Conservation (phyloP, 2,797 vertebrate genomes). For the Tympanoctomys barrerae region DNA sequence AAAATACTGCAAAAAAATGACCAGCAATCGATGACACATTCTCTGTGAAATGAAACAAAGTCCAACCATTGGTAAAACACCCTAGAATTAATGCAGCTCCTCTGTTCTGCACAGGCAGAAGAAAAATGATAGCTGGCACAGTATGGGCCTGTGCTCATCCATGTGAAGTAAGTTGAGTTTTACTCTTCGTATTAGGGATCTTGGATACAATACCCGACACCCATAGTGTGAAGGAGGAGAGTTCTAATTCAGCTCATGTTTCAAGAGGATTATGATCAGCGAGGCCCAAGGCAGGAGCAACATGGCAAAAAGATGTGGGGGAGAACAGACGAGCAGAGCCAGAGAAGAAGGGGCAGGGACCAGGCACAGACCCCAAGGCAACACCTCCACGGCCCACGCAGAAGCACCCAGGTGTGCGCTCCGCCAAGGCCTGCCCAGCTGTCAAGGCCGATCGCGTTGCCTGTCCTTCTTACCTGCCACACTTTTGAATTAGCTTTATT, state of each 20-base stretch:
- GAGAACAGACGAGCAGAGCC: neutral
- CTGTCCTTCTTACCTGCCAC: neutral
- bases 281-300: neutral
- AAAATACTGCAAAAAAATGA: neutral
- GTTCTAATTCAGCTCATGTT: neutral
- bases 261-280: neutral
- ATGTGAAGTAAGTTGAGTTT: neutral
- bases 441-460: neutral
- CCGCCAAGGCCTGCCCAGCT: neutral
- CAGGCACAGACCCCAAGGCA: neutral
- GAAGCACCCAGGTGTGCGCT: neutral
- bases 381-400: neutral
- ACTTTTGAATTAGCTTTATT: neutral
- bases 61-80: accelerated
- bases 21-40: neutral
- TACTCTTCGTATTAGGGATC: neutral
- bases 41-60: neutral
- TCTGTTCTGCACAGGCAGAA: neutral
- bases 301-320: too few relatives aligned
- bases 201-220: neutral
- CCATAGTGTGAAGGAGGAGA: neutral
- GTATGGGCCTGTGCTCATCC: accelerated
- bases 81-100: accelerated
- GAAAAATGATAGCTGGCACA: accelerated
- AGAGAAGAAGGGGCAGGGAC: neutral